Evolutionary conservation across 1,140 invertebrate species (phyloP), one percentile per base, ranked within the genome.

Genomic region (Drosophila punjabiensis): DNA sequence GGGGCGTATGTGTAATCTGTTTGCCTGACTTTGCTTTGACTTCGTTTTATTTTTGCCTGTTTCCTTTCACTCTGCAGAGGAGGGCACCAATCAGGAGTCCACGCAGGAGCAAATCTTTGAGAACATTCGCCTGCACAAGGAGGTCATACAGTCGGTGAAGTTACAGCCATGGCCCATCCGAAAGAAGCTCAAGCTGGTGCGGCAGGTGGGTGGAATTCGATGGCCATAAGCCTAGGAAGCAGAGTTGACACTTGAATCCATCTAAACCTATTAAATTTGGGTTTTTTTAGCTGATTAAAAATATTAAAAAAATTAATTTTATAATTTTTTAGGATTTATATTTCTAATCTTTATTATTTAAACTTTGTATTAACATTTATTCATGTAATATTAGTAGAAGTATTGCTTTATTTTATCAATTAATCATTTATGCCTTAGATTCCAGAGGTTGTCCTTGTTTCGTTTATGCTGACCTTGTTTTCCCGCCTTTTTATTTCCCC

Each of bases 81-180:
- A 97, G 30, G 93, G 94, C 73, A 92, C 92, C 52, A 92, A 93
- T 58, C 93, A 94, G 47, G 93, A 94, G 59, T 95, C 95, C 32
- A 96, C 95, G 0, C 96, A 98, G 89, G 97, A 98, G 79, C 96
- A 97, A 93, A 97, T 99, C 63, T 97, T 98, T 85, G 97, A 98
- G 92, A 98, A 98, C 81, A 96, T 99, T 52, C 96, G 97, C 76
- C 93, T 98, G 24, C 98, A 99, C 93, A 99, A 99, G 93, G 98
- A 99, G 93, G 97, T 99, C 0, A 94, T 99, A 45, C 96, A 96
- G 61, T 97, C 96, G 32, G 96, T 98, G 4, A 97, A 97, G 85
- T 95, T 97, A 74, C 98, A 99, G 89, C 97, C 98, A 5, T 98
- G 98, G 96, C 95, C 95, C 35, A 97, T 99, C 94, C 93, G 96